Conservation (phyloP, 2,113 vertebrate species). For the Brachyhypopomus occidentalis region DNA sequence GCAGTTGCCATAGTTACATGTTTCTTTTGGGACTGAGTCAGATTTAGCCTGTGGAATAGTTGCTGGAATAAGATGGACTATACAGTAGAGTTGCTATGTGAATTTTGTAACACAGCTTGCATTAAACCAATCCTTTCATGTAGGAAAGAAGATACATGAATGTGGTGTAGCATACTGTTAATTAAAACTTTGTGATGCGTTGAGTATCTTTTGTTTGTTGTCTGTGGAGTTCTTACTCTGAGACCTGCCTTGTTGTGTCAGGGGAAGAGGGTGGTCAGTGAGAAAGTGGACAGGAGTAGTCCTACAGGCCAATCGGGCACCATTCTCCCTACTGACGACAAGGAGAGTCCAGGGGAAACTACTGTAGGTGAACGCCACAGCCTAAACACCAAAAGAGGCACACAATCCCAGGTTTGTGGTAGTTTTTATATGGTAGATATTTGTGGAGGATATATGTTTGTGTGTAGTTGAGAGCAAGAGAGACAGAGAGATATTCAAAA, state of each 20-base stretch:
- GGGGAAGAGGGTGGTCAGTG: conserved; percentile 87
- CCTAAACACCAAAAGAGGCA: conserved; percentile 72
- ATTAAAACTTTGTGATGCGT: too few species aligned
- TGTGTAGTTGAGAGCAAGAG: too few species aligned
- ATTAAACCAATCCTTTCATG: too few species aligned
- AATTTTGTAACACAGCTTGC: too few species aligned
- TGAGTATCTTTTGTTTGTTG: too few species aligned
- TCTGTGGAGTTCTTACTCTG: neutral
- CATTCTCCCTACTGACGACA: conserved; percentile 68
- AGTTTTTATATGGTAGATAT: neutral
- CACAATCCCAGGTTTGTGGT: conserved; percentile 71
- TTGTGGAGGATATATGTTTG: conserved; percentile 4
- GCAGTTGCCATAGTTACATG: conserved; percentile 1
- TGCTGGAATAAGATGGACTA: too few species aligned
- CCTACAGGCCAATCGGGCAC: conserved; percentile 51
- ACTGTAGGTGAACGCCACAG: conserved; percentile 66
- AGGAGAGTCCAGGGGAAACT: conserved; percentile 64
- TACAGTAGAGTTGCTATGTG: too few species aligned
- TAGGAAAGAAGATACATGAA: too few species aligned
- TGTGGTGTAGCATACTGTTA: too few species aligned
- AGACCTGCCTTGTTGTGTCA: conserved; percentile 56
- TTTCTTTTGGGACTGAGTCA: too few species aligned
- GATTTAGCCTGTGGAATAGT: too few species aligned
- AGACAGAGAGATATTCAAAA: too few species aligned
- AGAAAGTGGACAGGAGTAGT: conserved; percentile 71